Conservation (phyloP, 1,140 invertebrate species). For the Drosophila ohnishii region DNA sequence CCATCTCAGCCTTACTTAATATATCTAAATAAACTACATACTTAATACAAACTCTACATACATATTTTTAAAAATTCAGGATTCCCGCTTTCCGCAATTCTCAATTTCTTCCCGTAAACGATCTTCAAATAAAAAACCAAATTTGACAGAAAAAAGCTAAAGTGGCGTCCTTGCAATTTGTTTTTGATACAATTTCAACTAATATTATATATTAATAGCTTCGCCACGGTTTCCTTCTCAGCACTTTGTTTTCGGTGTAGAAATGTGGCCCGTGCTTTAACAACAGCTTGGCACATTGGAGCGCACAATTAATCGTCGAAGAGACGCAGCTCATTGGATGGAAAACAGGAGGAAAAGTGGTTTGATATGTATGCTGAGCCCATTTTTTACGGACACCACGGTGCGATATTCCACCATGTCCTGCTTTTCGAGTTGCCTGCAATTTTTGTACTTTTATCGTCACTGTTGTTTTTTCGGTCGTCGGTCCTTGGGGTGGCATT, state of each 20-base stretch:
- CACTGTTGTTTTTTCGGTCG: constrained; percentile 17
- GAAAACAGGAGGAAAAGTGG: constrained; percentile 1
- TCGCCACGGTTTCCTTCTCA: neutral
- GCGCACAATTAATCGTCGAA: constrained; percentile 79
- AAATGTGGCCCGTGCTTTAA: constrained; percentile 3
- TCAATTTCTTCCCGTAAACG: no score
- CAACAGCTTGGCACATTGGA: constrained; percentile 72
- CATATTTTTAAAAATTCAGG: no score
- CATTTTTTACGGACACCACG: constrained; percentile 37
- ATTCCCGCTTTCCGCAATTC: no score
- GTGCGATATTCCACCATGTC: constrained; percentile 7
- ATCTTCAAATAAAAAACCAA: no score
- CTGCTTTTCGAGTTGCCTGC: constrained; percentile 39
- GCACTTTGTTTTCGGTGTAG: constrained; percentile 37
- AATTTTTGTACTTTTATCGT: constrained; percentile 48
- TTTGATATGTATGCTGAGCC: constrained; percentile 1
- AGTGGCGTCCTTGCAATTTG: no score
- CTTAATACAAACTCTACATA: no score
- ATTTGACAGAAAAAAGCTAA: no score
- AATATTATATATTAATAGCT: neutral
- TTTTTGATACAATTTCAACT: no score
- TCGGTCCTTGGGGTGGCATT: constrained; percentile 62
- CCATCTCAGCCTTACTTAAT: no score
- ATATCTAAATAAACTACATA: no score
- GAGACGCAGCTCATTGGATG: constrained; percentile 21